A percentile compares a stretch with the other conserved stretches of the same genome.
phyloP scores from a whole-genome alignment of 1,140 invertebrate genomes.

The Rhopalosiphum maidis region DNA sequence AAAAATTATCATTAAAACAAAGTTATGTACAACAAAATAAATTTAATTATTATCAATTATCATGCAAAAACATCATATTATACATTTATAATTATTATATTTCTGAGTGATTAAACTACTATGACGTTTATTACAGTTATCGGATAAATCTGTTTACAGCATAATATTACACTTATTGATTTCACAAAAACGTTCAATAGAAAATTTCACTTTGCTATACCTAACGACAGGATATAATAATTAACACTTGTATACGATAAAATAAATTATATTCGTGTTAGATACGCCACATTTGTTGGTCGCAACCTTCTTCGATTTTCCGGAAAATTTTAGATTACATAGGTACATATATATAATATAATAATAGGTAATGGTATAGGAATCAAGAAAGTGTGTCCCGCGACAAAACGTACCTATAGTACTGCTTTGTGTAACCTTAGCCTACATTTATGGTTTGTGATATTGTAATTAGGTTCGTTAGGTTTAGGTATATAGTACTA shows the following conservation, averaged over 20 bases:
- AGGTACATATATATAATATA: background rate
- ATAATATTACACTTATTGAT: background rate
- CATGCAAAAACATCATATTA: background rate
- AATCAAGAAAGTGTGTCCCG: conserved; percentile 8
- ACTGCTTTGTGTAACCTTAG: conserved; percentile 2
- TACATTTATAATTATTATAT: background rate
- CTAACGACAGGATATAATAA: background rate
- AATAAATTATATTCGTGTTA: conserved; percentile 1
- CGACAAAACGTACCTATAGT: background rate
- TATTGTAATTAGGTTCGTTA: conserved; percentile 13
- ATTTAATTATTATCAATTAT: conserved; percentile 5
- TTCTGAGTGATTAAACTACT: background rate
- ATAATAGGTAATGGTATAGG: background rate
- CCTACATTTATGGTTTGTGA: conserved; percentile 16
- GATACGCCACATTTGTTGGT: background rate
- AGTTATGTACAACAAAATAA: background rate
- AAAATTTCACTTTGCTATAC: conserved; percentile 38
- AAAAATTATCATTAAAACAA: background rate
- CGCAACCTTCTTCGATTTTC: conserved; percentile 15
- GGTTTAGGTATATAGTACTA: background rate
- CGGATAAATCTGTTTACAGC: background rate
- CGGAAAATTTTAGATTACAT: conserved; percentile 24
- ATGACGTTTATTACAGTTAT: background rate
- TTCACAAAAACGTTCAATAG: conserved; percentile 51
- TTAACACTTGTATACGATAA: background rate